A percentile compares a stretch with the other conserved stretches of the same genome.
Evolutionary conservation across 1,140 invertebrate species (phyloP).

Genomic region (Drosophila elegans): DNA sequence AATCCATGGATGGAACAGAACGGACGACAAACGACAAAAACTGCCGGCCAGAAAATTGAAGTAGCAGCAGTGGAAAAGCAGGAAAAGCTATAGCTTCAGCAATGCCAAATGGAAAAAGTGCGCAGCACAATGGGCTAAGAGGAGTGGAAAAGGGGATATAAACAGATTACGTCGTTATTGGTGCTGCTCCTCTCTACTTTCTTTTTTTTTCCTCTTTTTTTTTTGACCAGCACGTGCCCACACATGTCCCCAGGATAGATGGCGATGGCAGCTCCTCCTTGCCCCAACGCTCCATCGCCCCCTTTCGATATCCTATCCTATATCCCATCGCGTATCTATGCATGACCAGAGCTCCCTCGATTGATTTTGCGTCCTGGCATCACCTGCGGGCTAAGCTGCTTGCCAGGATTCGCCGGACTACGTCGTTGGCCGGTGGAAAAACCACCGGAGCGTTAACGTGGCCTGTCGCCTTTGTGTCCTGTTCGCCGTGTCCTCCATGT

Average conservation of each 20-base stretch:
- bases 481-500: conserved; percentile 4
- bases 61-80: conserved; percentile 52
- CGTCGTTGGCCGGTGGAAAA: conserved; percentile 16
- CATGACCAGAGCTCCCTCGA: conserved; percentile 70
- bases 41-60: conserved; percentile 80
- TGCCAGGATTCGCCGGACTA: conserved; percentile 37
- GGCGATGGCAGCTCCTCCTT: conserved; percentile 40
- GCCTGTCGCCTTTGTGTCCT: conserved; percentile 60
- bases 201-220: not conserved
- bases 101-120: conserved; percentile 77
- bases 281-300: not conserved
- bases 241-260: conserved; percentile 66
- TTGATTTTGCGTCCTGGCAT: conserved; percentile 77
- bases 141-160: conserved; percentile 74
- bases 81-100: conserved; percentile 27
- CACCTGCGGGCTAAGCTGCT: conserved; percentile 80
- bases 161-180: conserved; percentile 83
- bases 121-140: conserved; percentile 74
- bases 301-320: conserved; percentile 17
- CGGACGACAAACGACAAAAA: conserved; percentile 74
- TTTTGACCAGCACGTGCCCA: conserved; percentile 77
- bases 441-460: conserved; percentile 77
- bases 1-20: conserved; percentile 59
- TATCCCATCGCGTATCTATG: conserved; percentile 55
- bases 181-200: conserved; percentile 43